These are phyloP conservation scores for Urocyon cinereoargenteus DNA, from an alignment of 2,797 vertebrate species.

Conservation along the genomic window DNA sequence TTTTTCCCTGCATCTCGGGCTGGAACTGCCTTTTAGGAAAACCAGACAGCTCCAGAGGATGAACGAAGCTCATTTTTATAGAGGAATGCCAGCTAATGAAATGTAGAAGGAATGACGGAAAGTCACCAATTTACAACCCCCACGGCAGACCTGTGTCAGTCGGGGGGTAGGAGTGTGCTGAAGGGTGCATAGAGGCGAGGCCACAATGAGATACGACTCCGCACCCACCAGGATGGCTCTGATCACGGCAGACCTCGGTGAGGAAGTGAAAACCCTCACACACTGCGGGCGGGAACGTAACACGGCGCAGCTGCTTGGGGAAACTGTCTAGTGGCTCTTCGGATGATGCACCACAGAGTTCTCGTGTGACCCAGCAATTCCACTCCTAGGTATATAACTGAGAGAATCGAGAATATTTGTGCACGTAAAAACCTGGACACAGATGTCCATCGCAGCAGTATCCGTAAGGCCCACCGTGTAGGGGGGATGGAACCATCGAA, in stretches of 20 bases:
- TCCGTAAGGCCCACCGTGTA: no score
- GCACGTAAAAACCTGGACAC: no score
- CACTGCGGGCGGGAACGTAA: rapidly evolving
- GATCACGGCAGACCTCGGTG: background rate
- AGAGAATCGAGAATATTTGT: background rate
- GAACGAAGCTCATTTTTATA: background rate
- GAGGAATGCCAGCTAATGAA: background rate
- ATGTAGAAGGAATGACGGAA: background rate
- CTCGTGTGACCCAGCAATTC: background rate
- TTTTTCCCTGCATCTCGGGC: background rate
- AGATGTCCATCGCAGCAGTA: no score
- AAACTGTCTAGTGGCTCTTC: background rate
- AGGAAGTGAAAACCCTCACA: rapidly evolving
- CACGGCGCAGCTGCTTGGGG: background rate
- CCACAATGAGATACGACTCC: background rate
- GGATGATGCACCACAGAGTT: background rate
- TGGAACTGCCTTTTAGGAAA: background rate
- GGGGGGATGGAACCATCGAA: no score
- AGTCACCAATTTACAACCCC: background rate
- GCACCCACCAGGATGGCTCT: background rate
- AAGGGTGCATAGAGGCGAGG: background rate
- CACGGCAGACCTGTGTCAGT: no score
- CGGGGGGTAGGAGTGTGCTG: background rate
- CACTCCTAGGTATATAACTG: no score
- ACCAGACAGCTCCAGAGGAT: background rate